These are phyloP conservation scores for Athalia rosae DNA, from an alignment of 2,888 invertebrate species.

Conservation along the genomic window DNA sequence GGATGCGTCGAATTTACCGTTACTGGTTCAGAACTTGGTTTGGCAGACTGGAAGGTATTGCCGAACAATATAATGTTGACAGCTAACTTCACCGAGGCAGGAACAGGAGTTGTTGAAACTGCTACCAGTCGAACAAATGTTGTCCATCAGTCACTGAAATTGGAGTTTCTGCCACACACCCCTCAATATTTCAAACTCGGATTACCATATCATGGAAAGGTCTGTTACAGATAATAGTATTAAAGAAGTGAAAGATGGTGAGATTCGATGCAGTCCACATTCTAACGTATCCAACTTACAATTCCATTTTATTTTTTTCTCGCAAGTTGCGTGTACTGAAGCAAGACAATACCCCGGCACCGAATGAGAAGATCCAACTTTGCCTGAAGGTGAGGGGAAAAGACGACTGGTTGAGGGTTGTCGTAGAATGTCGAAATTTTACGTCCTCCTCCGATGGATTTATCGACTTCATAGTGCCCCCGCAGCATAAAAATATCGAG, in stretches of 20 bases:
- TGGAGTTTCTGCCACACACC: conserved; percentile 78
- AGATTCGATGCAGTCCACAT: conserved; percentile 43
- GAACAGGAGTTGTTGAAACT: conserved; percentile 80
- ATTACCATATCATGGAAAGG: conserved; percentile 82
- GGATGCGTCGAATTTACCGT: conserved; percentile 71
- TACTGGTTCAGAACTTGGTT: conserved; percentile 66
- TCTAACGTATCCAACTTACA: background rate
- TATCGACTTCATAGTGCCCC: conserved; percentile 70
- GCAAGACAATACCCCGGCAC: conserved; percentile 68
- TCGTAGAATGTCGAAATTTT: conserved; percentile 70
- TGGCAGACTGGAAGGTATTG: conserved; percentile 68
- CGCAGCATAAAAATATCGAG: conserved; percentile 67
- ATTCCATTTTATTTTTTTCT: conserved; percentile 16
- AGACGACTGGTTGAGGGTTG: conserved; percentile 66
- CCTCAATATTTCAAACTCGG: conserved; percentile 81
- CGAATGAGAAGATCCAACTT: conserved; percentile 69
- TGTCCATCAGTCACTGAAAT: conserved; percentile 76
- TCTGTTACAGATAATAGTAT: conserved; percentile 64
- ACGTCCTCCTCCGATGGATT: conserved; percentile 69
- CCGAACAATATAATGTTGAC: conserved; percentile 70
- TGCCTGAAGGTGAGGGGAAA: conserved; percentile 68
- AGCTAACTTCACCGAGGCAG: conserved; percentile 77
- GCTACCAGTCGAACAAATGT: conserved; percentile 78
- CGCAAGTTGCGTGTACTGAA: conserved; percentile 66
- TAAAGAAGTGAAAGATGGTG: conserved; percentile 51